phyloP scores from a whole-genome alignment of 2,888 invertebrate species.

The Strigamia maritima region DNA sequence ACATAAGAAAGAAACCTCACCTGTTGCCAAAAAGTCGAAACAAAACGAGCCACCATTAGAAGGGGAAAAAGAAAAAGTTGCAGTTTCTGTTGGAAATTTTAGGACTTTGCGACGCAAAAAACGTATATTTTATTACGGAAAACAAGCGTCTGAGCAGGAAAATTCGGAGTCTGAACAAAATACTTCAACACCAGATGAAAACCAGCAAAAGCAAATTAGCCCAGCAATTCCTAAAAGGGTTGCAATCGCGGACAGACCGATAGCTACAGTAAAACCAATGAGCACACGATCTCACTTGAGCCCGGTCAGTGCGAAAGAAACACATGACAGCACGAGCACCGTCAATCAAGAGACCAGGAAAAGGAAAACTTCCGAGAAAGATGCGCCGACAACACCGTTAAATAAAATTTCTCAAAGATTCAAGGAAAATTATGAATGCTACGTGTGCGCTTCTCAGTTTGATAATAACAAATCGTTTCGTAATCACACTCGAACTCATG shows the following conservation, averaged over 20 bases:
- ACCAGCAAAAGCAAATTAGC: no score
- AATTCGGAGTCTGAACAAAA: neutral
- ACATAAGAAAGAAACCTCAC: neutral
- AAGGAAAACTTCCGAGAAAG: neutral
- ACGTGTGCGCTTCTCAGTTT: neutral
- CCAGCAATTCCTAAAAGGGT: no score
- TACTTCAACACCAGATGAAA: neutral
- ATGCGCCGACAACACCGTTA: neutral
- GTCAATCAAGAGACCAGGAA: neutral
- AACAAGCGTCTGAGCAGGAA: neutral
- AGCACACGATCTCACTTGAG: neutral
- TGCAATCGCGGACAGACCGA: neutral
- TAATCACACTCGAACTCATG: neutral
- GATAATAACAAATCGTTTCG: neutral
- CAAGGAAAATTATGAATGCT: neutral
- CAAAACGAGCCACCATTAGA: neutral
- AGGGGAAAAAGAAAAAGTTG: neutral
- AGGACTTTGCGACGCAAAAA: neutral
- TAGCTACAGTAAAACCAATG: neutral
- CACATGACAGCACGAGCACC: neutral
- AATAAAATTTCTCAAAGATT: neutral
- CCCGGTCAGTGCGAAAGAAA: neutral
- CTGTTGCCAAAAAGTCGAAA: neutral
- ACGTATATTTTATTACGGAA: neutral
- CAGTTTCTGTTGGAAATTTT: neutral